Evolutionary conservation across 2,888 invertebrate species (phyloP), one percentile per base, ranked within the genome.

Genomic region (Drosophila maculinotata): DNA sequence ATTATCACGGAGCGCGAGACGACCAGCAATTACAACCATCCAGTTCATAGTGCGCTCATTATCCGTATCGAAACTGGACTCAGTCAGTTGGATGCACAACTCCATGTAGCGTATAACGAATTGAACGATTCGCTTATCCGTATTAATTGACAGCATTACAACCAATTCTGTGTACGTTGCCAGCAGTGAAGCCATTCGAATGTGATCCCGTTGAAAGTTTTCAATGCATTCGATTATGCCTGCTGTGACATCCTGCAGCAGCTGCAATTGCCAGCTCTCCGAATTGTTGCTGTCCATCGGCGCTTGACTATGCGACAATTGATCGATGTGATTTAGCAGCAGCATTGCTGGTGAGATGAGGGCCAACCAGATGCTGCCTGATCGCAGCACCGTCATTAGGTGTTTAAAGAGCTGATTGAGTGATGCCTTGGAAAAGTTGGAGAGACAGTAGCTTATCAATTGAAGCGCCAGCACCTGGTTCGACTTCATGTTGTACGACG

Each of bases 391-490:
- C 0, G 69, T 72, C 2, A 89, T 31, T 3, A 91, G 73, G 31
- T 89, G 85, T n/a, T 82, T 84, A 20, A 91, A 91, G 0, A 89
- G 89, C 49, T 88, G 84, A 63, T 91, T 91, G 0, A 91, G 73
- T 0, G 91, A 89, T 1, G 91, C 62, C 23, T 91, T 90, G 0
- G 91, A 91, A 45, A 91, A 91, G 44, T 91, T 88, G 2, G 71
- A 53, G 5, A 89, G 71, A 31, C 90, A 90, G 23, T 84, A 86
- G 10, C 73, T 87, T 1, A 91, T 78, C 5, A 91, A 83, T 57
- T 91, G 91, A 4, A 91, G 63, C 5, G 91, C 91, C 38, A 91
- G 81, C 17, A 90, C 81, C 49, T 91, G 87, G 62, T 91, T 91
- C 12, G 90, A 88, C 10, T 89, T 90, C 57, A 89, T 90, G 48